A percentile compares a stretch with the other conserved stretches of the same genome.
phyloP scores from a whole-genome alignment of 2,113 vertebrate genomes.

The Eublepharis macularius region DNA sequence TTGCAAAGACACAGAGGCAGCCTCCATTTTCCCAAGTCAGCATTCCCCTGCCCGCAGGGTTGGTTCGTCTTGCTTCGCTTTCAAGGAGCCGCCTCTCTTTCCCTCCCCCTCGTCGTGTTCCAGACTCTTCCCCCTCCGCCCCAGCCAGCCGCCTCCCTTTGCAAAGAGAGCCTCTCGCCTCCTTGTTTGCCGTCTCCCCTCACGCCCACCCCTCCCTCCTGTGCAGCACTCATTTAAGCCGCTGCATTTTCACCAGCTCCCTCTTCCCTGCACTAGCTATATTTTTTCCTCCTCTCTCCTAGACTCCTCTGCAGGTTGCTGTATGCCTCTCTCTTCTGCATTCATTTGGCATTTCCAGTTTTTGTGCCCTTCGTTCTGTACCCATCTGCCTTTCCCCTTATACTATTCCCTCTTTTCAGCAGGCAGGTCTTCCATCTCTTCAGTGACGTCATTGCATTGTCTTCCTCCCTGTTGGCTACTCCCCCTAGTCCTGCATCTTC shows the following conservation, averaged over 20 bases:
- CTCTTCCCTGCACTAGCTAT: not conserved
- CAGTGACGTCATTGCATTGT: not conserved
- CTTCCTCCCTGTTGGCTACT: not conserved
- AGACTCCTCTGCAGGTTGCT: not conserved
- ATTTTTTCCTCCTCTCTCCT: no score
- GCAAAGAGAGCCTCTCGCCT: not conserved
- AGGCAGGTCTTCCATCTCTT: not conserved
- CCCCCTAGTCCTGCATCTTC: not conserved
- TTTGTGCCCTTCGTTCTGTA: not conserved
- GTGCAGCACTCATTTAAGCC: not conserved
- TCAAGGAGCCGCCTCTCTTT: not conserved
- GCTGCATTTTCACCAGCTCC: not conserved
- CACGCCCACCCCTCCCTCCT: not conserved
- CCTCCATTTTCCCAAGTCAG: slow-evolving; percentile 7
- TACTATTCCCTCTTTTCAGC: not conserved
- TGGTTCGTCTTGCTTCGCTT: slow-evolving; percentile 11
- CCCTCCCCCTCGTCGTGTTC: not conserved
- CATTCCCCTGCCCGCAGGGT: not conserved
- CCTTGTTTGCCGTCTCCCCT: not conserved
- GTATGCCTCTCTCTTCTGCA: not conserved
- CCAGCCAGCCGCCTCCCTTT: not conserved
- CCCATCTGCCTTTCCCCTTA: not conserved
- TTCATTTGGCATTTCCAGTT: not conserved
- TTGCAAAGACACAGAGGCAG: not conserved
- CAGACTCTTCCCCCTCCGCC: not conserved